Base-by-base conservation (phyloP, 2,888 invertebrate genomes). In the Dimorphilus gyrociliatus region DNA sequence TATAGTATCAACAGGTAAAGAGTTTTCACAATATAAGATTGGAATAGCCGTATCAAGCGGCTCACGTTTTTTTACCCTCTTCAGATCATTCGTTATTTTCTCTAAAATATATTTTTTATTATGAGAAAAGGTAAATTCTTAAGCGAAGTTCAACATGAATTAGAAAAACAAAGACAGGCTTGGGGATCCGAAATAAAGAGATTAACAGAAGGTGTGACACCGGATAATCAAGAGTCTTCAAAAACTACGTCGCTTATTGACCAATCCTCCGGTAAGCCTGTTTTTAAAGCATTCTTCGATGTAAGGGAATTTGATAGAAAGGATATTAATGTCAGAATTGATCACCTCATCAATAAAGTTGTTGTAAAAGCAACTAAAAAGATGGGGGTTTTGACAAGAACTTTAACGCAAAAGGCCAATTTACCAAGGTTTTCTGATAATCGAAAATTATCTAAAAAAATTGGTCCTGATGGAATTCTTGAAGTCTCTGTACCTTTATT, bases 401-500 rank as follows among this genome's bases (percentile, higher is more conserved):
- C 18, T 16, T 16, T 37, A 7, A 37, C 37, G 6, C 19, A 29
- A 12, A 40, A 39, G 21, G 35, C 39, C 4, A 21, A 23, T 12
- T 35, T 40, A 16, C 41, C 41, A 5, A 13, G 37, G 5, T 40
- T 31, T 26, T 37, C 44, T 4, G 44, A 44, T 19, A 40, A 41
- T 12, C 27, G 29, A 10, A 21, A 25, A 12, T 26, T 44, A 26
- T 24, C 30, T 10, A 35, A 37, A 7, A 19, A 27, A 7, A 23
- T 44, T 23, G 37, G 32, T 32, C 27, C 27, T 14, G 31, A 32
- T 5, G 44, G 44, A 1, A 27, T 37, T 12, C 32, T 43, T 7
- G n/a, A n/a, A n/a, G n/a, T 43, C 6, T 40, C 40, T 21, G 38
- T 44, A 6, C 44, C 44, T 5, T 37, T 44, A n/a, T 23, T 44